Evolutionary conservation across 2,113 vertebrate species (phyloP), one percentile per base, ranked within the genome.

Genomic region (Cyrtonyx montezumae): DNA sequence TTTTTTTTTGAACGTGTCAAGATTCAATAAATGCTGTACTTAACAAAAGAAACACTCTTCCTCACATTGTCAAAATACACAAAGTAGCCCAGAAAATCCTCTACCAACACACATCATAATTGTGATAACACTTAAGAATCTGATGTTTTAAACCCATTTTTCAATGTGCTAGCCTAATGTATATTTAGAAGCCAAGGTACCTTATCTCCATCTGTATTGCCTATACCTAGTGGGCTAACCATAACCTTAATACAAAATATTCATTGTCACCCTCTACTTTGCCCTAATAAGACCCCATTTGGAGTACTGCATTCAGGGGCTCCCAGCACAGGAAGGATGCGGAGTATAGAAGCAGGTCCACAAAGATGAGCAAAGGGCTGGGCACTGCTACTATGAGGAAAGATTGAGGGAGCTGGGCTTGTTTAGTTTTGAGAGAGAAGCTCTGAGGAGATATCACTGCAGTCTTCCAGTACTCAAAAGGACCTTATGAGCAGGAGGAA

Each of bases 41-140:
- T 90, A 62, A 77, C 51, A 79, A 82, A 92, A 68, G 11, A 26
- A 95, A 92, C 2, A 10, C 11, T 87, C 49, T 70, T 66, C 49
- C 25, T 87, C n/a, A 48, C 87, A 87, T 16, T 87, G 59, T 66
- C 78, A 91, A 87, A 94, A 91, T 66, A 80, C 11, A 93, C 58
- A 71, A 87, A 17, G 34, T 20, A 86, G 34, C 19, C 69, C 30
- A 80, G 43, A 85, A 82, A 92, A 69, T 74, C 53, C 61, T 68
- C 62, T 46, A 71, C 13, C 37, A 58, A 22, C 49, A 86, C 56
- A 65, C 14, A 65, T n/a, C 11, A 56, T 42, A 42, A 20, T 0
- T 79, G 36, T 13, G 61, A n/a, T 34, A 93, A 49, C 65, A 84
- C 51, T 87, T 73, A 87, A 22, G 68, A 16, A 71, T 46, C 37